Evolutionary conservation across 2,888 invertebrate species (phyloP).

Genomic region (Sceliomorpha sp.): DNA sequence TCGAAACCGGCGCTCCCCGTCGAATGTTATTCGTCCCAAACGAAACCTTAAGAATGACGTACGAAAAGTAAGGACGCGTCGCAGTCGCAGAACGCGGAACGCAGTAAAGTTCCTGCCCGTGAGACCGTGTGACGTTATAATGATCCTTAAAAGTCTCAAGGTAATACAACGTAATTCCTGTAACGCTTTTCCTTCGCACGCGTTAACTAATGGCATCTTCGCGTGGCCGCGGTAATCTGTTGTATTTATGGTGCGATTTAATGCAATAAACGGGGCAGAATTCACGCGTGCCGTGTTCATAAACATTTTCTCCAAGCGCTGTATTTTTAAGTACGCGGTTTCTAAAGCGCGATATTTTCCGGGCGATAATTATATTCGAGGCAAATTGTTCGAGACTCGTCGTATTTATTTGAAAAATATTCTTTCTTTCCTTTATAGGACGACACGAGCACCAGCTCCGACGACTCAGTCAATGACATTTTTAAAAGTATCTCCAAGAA

Average conservation of each 20-base stretch:
- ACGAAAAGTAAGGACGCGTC: constrained; percentile 30
- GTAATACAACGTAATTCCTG: constrained; percentile 17
- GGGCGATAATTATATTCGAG: not conserved
- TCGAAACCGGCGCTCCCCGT: constrained; percentile 61
- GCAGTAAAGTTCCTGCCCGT: constrained; percentile 13
- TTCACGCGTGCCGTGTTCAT: too few species aligned
- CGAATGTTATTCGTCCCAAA: constrained; percentile 37
- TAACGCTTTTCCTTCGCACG: not conserved
- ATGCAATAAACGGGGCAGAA: not conserved
- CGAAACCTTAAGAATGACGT: constrained; percentile 45
- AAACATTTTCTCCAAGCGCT: too few species aligned
- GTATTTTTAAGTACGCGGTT: too few species aligned
- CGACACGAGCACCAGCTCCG: constrained; percentile 73
- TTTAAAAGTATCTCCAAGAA: constrained; percentile 90
- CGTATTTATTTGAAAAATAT: too few species aligned
- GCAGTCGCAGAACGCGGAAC: constrained; percentile 5
- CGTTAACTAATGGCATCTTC: not conserved
- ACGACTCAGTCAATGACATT: constrained; percentile 81
- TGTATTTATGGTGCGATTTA: too few species aligned
- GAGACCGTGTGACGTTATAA: constrained; percentile 20
- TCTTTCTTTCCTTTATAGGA: constrained; percentile 72
- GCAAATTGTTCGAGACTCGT: too few species aligned
- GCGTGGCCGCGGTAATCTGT: too few species aligned
- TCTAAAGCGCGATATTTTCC: not conserved
- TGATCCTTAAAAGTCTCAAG: constrained; percentile 35